phyloP scores from a whole-genome alignment of 2,797 vertebrate species.

The Carcharodon carcharias region DNA sequence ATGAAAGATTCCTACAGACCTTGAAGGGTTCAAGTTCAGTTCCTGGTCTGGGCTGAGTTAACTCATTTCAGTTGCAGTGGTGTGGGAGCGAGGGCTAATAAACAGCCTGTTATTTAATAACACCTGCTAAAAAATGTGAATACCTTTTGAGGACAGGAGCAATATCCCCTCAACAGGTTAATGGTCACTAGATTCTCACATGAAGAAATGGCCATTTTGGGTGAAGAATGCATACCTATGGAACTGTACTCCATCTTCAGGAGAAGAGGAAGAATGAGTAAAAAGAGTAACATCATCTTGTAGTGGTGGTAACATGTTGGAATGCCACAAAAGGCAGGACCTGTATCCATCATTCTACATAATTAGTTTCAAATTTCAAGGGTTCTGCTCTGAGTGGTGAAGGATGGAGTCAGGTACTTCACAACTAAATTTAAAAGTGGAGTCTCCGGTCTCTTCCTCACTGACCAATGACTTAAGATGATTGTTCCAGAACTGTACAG shows the following conservation, averaged over 20 bases:
- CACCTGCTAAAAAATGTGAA: not conserved
- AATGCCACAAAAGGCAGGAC: not conserved
- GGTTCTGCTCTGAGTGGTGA: not conserved
- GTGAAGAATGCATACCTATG: not conserved
- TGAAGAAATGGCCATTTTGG: not conserved
- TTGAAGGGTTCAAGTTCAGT: not conserved
- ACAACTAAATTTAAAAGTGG: not conserved
- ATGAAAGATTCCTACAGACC: not conserved
- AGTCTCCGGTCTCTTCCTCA: not conserved
- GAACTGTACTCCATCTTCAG: not conserved
- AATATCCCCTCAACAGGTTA: not conserved
- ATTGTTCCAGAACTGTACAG: too few relatives aligned
- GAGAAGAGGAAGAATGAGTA: not conserved
- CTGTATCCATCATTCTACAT: not conserved
- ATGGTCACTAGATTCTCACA: not conserved
- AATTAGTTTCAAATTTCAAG: not conserved
- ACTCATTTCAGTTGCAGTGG: not conserved
- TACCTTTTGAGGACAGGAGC: not conserved
- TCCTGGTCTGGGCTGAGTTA: not conserved
- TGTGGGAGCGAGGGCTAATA: not conserved
- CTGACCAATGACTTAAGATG: not conserved
- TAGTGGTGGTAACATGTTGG: not conserved
- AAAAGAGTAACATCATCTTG: not conserved
- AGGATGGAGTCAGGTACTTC: not conserved
- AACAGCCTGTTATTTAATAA: not conserved